Evolutionary conservation across 2,113 vertebrate genomes (phyloP), one percentile per base, ranked within the genome.

Genomic region (Perccottus glenii): DNA sequence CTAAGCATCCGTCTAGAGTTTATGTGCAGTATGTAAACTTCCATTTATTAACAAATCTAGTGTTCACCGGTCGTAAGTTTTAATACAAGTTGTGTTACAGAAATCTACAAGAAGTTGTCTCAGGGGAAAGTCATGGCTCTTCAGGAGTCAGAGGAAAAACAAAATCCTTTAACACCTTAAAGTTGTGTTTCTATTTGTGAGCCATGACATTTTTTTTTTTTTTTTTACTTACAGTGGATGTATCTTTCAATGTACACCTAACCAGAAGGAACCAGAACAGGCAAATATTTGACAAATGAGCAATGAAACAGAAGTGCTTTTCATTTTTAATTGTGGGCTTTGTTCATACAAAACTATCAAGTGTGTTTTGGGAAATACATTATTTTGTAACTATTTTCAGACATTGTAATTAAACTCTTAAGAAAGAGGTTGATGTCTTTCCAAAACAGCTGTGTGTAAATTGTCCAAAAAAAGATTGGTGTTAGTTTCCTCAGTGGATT

Each of bases 1-100:
- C 89, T 93, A 38, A 66, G 87, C 15, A 71, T 93, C 32, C 92
- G 90, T 14, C 11, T 91, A 16, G 65, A 88, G 44, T 84, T 80
- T 84, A 92, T 92, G 90, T 3, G 55, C 36, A 88, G 92, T 92
- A 52, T 66, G 91, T 88, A 10, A 27, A 19, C 14, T 27, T 14
- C 14, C 9, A 45, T 5, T 14, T 4, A 47, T 16, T 0, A n/a
- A 43, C 10, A 6, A 8, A 6, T 43, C 10, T 11, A 43, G 42
- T 43, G 2, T 11, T 43, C 33, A 14, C 11, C 45, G 7, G 6
- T 57, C 6, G 36, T 6, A 14, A 2, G 5, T 7, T 16, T 11
- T 58, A 14, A 8, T 57, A 4, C 12, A 49, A 0, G 65, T 12
- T 68, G 7, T 66, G 16, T 80, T 51, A 71, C 75, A 92, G 91